Conservation (phyloP, 53 echinoderm and acorn worm species). For the Stichopus horrens region DNA sequence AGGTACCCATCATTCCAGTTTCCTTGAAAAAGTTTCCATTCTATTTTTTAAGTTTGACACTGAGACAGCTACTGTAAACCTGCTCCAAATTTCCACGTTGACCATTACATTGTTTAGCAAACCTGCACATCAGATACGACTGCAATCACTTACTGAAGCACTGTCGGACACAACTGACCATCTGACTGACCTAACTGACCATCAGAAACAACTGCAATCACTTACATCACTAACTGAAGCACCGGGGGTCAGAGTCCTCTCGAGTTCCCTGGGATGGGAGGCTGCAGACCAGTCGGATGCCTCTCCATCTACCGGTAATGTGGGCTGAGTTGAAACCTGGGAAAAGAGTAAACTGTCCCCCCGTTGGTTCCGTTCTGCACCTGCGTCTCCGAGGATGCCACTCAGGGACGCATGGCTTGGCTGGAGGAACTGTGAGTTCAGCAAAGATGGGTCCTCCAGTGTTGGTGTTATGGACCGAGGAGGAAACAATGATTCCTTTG, state of each 20-base stretch:
- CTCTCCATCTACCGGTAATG: background rate
- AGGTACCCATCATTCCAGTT: too few relatives aligned
- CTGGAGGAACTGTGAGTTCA: constrained; percentile 9
- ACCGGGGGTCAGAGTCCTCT: constrained; percentile 27
- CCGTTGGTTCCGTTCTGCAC: constrained; percentile 1
- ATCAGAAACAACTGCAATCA: too few relatives aligned
- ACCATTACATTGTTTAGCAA: too few relatives aligned
- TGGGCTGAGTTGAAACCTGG: constrained; percentile 12
- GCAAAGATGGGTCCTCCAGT: constrained; percentile 1
- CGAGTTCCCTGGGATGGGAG: background rate
- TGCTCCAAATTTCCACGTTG: too few relatives aligned
- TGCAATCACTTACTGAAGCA: background rate
- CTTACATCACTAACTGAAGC: constrained; percentile 26
- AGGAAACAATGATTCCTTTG: constrained; percentile 24
- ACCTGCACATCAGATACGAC: too few relatives aligned
- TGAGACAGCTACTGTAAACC: too few relatives aligned
- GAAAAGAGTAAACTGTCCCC: constrained; percentile 15
- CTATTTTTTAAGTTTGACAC: too few relatives aligned
- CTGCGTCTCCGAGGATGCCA: background rate
- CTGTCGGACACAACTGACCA: too few relatives aligned
- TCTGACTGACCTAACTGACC: too few relatives aligned
- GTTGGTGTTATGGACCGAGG: background rate
- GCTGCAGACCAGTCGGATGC: background rate
- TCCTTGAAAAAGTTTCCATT: too few relatives aligned
- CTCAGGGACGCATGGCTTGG: background rate